Percentiles rank a stretch among this genome's conserved stretches.
Evolutionary conservation across 1,140 invertebrate genomes (phyloP).

Genomic region (Cherax destructor): DNA sequence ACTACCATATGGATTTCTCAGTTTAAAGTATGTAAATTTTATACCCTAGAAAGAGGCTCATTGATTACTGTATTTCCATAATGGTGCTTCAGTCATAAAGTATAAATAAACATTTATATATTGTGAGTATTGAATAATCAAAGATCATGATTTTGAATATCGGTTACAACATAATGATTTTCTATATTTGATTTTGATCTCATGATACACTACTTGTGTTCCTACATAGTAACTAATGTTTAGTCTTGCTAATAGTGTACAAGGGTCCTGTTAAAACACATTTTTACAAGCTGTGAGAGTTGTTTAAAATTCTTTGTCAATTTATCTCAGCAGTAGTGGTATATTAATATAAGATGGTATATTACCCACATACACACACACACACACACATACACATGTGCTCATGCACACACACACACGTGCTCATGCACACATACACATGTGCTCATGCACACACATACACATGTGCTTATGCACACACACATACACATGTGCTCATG

Average conservation of each 20-base stretch:
- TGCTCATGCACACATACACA: too few relatives aligned
- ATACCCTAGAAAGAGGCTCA: slow-evolving; percentile 35
- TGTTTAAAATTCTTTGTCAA: neutral
- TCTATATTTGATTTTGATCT: slow-evolving; percentile 50
- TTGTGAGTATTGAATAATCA: slow-evolving; percentile 27
- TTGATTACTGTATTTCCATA: slow-evolving; percentile 38
- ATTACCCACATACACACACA: neutral
- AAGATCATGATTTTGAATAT: slow-evolving; percentile 36
- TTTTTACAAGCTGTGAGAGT: neutral
- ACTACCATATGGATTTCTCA: neutral
- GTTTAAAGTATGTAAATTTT: slow-evolving; percentile 13
- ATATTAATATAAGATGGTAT: neutral
- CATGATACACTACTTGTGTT: slow-evolving; percentile 27
- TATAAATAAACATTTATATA: slow-evolving; percentile 46
- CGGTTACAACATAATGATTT: slow-evolving; percentile 17
- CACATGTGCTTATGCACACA: too few relatives aligned
- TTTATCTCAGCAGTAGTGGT: neutral
- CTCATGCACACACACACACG: neutral
- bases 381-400: too few relatives aligned
- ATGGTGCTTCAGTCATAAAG: slow-evolving; percentile 59
- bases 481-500: too few relatives aligned
- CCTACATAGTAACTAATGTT: slow-evolving; percentile 18
- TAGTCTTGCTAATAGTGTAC: neutral
- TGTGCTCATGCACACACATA: too few relatives aligned
- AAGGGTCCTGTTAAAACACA: neutral